Percentiles rank a stretch among this genome's conserved stretches.
These are phyloP conservation scores for Characodon lateralis DNA, from an alignment of 2,797 vertebrate species.

Conservation along the genomic window DNA sequence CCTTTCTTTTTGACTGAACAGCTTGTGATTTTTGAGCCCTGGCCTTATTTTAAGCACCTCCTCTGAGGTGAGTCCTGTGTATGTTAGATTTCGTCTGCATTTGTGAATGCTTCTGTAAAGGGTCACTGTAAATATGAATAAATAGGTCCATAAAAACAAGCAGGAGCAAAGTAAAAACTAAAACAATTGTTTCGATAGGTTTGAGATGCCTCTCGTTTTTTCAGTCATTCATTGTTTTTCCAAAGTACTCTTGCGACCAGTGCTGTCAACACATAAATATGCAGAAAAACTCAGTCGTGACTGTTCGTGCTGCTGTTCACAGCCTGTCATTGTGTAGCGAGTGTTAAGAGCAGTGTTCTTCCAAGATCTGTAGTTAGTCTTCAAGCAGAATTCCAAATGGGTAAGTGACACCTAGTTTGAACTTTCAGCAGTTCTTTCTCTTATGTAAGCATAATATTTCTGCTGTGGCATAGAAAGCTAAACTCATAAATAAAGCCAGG, in stretches of 20 bases:
- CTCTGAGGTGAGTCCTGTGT: background rate
- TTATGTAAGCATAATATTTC: constrained; percentile 3
- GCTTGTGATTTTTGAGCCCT: background rate
- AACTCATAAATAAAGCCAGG: constrained; percentile 21
- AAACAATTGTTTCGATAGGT: background rate
- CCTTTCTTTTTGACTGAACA: background rate
- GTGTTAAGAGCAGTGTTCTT: background rate
- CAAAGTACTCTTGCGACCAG: no score
- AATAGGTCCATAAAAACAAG: background rate
- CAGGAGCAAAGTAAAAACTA: background rate
- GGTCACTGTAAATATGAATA: background rate
- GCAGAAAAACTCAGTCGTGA: background rate
- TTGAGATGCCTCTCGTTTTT: background rate
- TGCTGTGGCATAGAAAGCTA: constrained; percentile 3
- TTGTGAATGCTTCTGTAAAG: background rate
- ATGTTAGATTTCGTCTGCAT: background rate
- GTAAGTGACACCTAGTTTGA: background rate
- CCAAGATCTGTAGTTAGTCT: background rate
- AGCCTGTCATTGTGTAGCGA: background rate
- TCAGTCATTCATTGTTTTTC: background rate
- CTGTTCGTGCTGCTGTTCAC: constrained; percentile 1
- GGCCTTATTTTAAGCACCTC: background rate
- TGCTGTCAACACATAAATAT: background rate
- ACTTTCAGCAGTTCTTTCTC: constrained; percentile 3
- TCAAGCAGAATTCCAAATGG: constrained; percentile 19